Conservation (phyloP, 2,888 invertebrate genomes). For the Ophion obscuratus region DNA sequence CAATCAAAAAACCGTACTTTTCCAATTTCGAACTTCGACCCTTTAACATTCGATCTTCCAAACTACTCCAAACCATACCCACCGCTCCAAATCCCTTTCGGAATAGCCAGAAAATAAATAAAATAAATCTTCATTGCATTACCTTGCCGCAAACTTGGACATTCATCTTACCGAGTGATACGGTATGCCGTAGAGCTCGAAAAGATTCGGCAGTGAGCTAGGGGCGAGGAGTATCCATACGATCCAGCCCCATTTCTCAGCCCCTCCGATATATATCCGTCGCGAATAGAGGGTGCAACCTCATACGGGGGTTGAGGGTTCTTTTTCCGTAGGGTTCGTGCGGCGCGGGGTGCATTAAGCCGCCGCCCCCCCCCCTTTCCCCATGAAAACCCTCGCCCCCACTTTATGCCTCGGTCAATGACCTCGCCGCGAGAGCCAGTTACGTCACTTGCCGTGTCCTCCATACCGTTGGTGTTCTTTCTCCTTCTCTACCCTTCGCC, state of each 20-base stretch:
- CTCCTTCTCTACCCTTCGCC: constrained; percentile 43
- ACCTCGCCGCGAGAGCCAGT: constrained; percentile 78
- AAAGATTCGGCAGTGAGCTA: too few species aligned
- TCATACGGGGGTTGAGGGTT: constrained; percentile 57
- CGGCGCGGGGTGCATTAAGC: constrained; percentile 81
- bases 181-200: too few species aligned
- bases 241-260: constrained; percentile 32
- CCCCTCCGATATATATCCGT: not conserved
- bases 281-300: constrained; percentile 2
- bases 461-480: constrained; percentile 28
- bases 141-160: too few species aligned
- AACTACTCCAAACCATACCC: too few species aligned
- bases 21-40: too few species aligned
- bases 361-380: not conserved
- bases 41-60: too few species aligned
- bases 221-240: too few species aligned
- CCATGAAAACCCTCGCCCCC: not conserved
- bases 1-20: too few species aligned
- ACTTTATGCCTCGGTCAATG: constrained; percentile 78
- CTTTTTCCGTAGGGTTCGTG: constrained; percentile 76
- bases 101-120: too few species aligned
- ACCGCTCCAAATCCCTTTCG: too few species aligned
- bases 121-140: too few species aligned
- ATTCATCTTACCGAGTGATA: too few species aligned
- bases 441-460: constrained; percentile 78